phyloP scores from a whole-genome alignment of 2,888 invertebrate species.

The Cyaniris semiargus region DNA sequence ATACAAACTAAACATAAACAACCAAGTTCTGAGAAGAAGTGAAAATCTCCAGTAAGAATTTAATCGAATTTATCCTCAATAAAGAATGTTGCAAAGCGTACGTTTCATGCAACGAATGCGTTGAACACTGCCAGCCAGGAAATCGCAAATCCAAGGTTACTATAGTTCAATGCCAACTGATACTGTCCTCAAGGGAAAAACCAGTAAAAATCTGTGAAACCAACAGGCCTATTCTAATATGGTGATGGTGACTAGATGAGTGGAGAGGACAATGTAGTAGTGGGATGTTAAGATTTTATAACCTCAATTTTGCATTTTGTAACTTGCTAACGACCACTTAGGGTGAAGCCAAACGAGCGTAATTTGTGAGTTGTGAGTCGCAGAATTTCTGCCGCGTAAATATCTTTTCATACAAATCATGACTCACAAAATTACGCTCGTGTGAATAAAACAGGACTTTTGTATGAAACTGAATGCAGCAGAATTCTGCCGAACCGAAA shows the following conservation, averaged over 20 bases:
- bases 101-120: background rate
- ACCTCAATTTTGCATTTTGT: too few species aligned
- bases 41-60: background rate
- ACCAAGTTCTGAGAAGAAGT: background rate
- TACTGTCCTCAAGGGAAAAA: slow-evolving; percentile 27
- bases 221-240: background rate
- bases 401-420: too few species aligned
- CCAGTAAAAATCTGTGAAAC: background rate
- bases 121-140: slow-evolving; percentile 14
- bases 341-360: too few species aligned
- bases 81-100: background rate
- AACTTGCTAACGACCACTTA: too few species aligned
- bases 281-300: too few species aligned
- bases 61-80: background rate
- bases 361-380: too few species aligned
- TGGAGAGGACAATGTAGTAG: background rate
- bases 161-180: slow-evolving; percentile 1
- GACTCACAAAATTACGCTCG: too few species aligned
- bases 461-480: too few species aligned
- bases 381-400: too few species aligned
- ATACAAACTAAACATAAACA: background rate
- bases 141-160: slow-evolving; percentile 22
- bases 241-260: background rate
- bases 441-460: too few species aligned
- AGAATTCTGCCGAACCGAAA: too few species aligned